Percentiles rank a stretch among this genome's conserved stretches.
Evolutionary conservation across 2,797 vertebrate species (phyloP).

Genomic region (Pseudomugil tenellus): DNA sequence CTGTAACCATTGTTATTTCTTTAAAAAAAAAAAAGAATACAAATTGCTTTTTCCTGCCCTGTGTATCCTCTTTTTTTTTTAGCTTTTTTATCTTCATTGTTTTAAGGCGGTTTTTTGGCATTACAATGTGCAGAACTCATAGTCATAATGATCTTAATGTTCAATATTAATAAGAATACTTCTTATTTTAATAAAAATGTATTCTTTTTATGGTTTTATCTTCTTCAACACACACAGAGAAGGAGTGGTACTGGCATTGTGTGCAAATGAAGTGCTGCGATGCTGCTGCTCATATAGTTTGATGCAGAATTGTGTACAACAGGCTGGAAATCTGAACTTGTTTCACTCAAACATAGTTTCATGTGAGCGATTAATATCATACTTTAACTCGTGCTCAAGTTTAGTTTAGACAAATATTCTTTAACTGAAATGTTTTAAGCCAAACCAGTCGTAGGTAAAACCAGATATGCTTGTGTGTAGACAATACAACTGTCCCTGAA

Average conservation of each 20-base stretch:
- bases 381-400: not conserved
- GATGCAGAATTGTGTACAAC: not conserved
- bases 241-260: not conserved
- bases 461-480: slow-evolving; percentile 40
- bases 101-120: no score
- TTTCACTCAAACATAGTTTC: not conserved
- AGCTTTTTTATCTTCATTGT: no score
- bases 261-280: not conserved
- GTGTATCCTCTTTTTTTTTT: no score
- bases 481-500: slow-evolving; percentile 51
- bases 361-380: not conserved
- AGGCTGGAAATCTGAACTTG: not conserved
- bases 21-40: no score
- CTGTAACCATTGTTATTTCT: no score
- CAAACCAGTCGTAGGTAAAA: not conserved
- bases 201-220: no score
- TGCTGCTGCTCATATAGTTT: not conserved
- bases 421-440: slow-evolving; percentile 10
- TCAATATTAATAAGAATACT: no score
- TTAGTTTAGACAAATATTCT: not conserved
- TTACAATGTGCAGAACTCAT: no score
- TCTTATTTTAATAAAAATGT: no score
- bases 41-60: no score
- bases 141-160: no score
- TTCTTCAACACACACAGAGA: not conserved